These are phyloP conservation scores for Conops quadrifasciatus DNA, from an alignment of 2,888 invertebrate genomes.

Conservation along the genomic window DNA sequence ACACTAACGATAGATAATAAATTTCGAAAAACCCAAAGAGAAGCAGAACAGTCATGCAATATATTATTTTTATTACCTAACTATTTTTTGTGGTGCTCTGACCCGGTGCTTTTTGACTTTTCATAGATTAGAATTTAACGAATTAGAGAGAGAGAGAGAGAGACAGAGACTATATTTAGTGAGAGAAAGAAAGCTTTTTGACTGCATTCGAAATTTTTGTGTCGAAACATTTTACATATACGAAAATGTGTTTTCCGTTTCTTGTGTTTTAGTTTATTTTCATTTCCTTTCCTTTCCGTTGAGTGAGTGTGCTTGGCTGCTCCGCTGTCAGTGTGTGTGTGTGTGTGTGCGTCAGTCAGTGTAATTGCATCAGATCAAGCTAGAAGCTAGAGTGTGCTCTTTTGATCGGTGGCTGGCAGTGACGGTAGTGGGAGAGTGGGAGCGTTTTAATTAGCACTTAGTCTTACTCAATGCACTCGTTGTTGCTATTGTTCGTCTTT, in stretches of 20 bases:
- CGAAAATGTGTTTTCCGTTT: constrained; percentile 13
- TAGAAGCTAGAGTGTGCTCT: no score
- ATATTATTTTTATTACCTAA: no score
- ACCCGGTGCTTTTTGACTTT: no score
- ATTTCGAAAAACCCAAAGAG: no score
- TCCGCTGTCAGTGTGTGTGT: not conserved
- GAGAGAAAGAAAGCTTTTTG: not conserved
- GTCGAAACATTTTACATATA: constrained; percentile 15
- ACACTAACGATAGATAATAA: no score
- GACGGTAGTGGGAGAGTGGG: not conserved
- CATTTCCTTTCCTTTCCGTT: not conserved
- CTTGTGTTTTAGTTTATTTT: not conserved
- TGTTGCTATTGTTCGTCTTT: not conserved
- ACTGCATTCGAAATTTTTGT: not conserved
- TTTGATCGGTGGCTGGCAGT: no score
- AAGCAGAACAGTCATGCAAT: no score
- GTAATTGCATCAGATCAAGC: constrained; percentile 8
- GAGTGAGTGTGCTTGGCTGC: not conserved
- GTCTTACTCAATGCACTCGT: constrained; percentile 3
- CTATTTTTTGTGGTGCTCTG: no score
- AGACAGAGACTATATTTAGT: no score
- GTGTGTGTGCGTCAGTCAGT: not conserved
- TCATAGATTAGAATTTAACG: not conserved
- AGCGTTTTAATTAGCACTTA: constrained; percentile 25
- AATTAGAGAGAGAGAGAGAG: no score